A percentile compares a stretch with the other conserved stretches of the same genome.
Evolutionary conservation across 1,140 invertebrate species (phyloP).

Genomic region (Hyposmocoma kahamanoa): DNA sequence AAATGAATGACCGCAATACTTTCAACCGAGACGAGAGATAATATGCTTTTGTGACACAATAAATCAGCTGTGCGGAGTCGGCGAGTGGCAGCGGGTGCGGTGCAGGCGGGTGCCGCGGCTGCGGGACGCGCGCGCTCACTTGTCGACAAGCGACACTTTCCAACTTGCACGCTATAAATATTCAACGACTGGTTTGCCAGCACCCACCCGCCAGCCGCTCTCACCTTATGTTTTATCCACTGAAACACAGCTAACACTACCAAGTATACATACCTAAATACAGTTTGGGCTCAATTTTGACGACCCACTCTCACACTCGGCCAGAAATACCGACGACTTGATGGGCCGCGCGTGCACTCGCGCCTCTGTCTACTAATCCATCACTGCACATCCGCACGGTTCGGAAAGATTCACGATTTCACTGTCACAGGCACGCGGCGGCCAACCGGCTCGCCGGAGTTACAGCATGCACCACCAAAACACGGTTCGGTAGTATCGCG

Average conservation of each 20-base stretch:
- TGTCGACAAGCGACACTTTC: slow-evolving; percentile 49
- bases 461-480: slow-evolving; percentile 39
- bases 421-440: slow-evolving; percentile 62
- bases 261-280: slow-evolving; percentile 62
- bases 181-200: slow-evolving; percentile 48
- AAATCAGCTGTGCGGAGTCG: slow-evolving; percentile 54
- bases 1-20: slow-evolving; percentile 26
- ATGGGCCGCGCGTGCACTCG: slow-evolving; percentile 39
- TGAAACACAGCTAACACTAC: no score
- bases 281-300: slow-evolving; percentile 73
- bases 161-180: slow-evolving; percentile 64
- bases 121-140: slow-evolving; percentile 25
- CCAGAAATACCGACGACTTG: slow-evolving; percentile 43
- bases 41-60: slow-evolving; percentile 33
- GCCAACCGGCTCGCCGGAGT: slow-evolving; percentile 41
- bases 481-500: slow-evolving; percentile 23
- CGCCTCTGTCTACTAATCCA: slow-evolving; percentile 63
- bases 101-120: slow-evolving; percentile 16
- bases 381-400: slow-evolving; percentile 71
- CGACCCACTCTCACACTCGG: slow-evolving; percentile 52
- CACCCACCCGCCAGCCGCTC: slow-evolving; percentile 28
- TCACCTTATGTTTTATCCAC: slow-evolving; percentile 1
- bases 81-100: slow-evolving; percentile 23
- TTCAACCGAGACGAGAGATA: slow-evolving; percentile 25
- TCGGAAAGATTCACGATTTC: slow-evolving; percentile 61